A percentile compares a stretch with the other conserved stretches of the same genome.
These are phyloP conservation scores for Sorex araneus DNA, from an alignment of 2,113 vertebrate species.

Conservation along the genomic window DNA sequence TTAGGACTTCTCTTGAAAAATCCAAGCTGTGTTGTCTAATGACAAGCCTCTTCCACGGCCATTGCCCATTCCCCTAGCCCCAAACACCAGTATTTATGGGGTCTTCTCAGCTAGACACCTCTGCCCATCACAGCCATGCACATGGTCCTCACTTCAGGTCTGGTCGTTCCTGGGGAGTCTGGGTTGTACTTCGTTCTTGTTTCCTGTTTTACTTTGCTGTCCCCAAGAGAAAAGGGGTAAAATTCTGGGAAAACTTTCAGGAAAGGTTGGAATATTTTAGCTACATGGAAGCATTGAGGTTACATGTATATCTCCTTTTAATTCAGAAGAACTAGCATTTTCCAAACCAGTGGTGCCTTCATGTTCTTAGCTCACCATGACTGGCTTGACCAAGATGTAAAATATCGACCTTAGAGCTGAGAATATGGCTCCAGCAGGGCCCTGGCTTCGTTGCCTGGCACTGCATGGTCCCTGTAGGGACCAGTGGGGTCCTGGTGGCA, in stretches of 20 bases:
- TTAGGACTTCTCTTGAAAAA: constrained; percentile 65
- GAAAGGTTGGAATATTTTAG: neutral
- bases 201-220: constrained; percentile 66
- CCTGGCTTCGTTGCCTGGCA: too few relatives aligned
- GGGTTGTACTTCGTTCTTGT: constrained; percentile 47
- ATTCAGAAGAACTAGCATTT: constrained; percentile 51
- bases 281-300: constrained; percentile 36
- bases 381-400: constrained; percentile 46
- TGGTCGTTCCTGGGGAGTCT: constrained; percentile 9
- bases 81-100: neutral
- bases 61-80: neutral
- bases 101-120: constrained; percentile 18
- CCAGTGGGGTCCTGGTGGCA: too few relatives aligned
- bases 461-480: too few relatives aligned
- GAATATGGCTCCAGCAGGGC: too few relatives aligned
- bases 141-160: constrained; percentile 29
- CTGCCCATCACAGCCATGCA: constrained; percentile 42
- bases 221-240: constrained; percentile 34
- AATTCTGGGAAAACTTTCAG: constrained; percentile 1
- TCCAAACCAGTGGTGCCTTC: neutral
- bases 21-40: constrained; percentile 26
- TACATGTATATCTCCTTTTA: neutral
- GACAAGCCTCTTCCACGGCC: neutral
- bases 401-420: neutral
- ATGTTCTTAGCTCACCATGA: neutral